Evolutionary conservation across 2,797 vertebrate species (phyloP), one percentile per base, ranked within the genome.

Genomic region (Gallinago solitaria): DNA sequence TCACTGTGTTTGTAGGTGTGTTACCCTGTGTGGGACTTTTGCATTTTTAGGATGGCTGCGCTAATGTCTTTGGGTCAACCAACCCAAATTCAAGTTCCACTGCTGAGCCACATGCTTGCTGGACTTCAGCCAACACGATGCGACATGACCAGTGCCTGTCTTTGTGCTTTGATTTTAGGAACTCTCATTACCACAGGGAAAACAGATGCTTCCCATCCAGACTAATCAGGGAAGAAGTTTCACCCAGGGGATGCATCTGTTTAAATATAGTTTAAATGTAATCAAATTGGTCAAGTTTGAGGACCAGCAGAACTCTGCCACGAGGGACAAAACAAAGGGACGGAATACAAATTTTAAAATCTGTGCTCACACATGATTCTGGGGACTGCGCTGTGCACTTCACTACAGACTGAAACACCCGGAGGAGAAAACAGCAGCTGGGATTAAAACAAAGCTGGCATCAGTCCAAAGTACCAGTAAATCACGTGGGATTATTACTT

Each of bases 141-240:
- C 24, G 16, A 95, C 57, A 60, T 54, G 76, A 80, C 79, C 88
- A 61, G 54, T 61, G 87, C 82, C 77, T 87, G 48, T 86, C 39
- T 92, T 71, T 83, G 60, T 83, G 61, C 69, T 95, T 92, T 91
- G 74, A 85, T 95, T 96, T 95, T 87, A 87, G 87, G 87, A 96
- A 92, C 88, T 92, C 45, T 81, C 67, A 71, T 96, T 85, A 96
- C 89, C 77, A 91, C 90, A 80, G 84, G 85, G 81, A 95, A 97
- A 96, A 79, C 75, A 95, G 93, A 78, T 84, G 85, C 74, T 97
- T 97, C 89, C 89, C 88, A 87, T 97, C 94, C 88, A 96, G 77
- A 93, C 63, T 95, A 96, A 97, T 96, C 95, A 95, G 83, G 80
- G 69, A 93, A 92, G 93, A 95, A 95, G 75, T 93, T 96, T 96